These are phyloP conservation scores for Temnothorax ravouxi DNA, from an alignment of 2,888 invertebrate genomes.

Conservation along the genomic window DNA sequence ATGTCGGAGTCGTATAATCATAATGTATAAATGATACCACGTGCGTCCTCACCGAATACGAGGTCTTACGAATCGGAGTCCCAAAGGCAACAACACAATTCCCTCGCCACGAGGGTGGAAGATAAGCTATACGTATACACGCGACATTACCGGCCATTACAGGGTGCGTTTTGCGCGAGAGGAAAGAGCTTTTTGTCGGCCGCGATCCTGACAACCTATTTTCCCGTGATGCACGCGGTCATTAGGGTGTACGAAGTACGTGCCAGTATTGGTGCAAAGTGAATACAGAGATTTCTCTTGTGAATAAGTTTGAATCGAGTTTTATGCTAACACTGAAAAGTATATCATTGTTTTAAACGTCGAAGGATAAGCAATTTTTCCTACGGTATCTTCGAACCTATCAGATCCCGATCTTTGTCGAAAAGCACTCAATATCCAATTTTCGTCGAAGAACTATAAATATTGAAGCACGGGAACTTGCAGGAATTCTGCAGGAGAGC, in stretches of 20 bases:
- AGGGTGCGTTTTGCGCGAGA: constrained; percentile 45
- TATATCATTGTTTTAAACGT: not conserved
- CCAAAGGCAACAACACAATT: constrained; percentile 44
- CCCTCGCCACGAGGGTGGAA: constrained; percentile 23
- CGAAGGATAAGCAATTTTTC: not conserved
- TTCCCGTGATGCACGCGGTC: not conserved
- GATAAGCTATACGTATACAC: constrained; percentile 30
- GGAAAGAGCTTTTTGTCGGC: constrained; percentile 18
- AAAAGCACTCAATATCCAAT: not conserved
- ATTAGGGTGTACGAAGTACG: not conserved
- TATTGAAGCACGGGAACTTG: not conserved
- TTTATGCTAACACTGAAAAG: not conserved
- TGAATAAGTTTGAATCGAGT: not conserved
- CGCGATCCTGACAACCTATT: constrained; percentile 20
- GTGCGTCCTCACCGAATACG: constrained; percentile 24
- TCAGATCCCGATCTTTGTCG: not conserved
- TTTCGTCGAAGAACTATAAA: not conserved
- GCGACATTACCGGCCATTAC: constrained; percentile 42
- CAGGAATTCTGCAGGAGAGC: not conserved
- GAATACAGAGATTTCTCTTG: not conserved
- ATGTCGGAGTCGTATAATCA: constrained; percentile 16
- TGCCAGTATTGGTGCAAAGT: not conserved
- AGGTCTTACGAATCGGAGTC: constrained; percentile 41
- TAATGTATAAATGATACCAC: constrained; percentile 40
- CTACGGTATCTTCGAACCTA: not conserved